phyloP scores from a whole-genome alignment of 2,113 vertebrate species.

The Pseudopodoces humilis region DNA sequence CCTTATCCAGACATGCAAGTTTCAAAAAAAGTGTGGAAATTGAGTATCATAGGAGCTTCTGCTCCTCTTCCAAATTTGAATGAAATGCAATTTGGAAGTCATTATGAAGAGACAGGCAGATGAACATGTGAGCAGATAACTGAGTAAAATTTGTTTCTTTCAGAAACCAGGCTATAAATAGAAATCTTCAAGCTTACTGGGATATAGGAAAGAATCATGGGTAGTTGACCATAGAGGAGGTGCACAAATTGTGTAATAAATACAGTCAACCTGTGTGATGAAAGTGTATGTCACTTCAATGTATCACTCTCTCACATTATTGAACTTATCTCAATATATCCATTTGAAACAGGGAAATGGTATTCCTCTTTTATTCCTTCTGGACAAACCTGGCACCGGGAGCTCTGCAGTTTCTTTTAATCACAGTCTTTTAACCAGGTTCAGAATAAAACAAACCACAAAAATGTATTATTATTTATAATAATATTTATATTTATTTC shows the following conservation, averaged over 20 bases:
- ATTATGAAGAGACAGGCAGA: neutral
- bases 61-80: neutral
- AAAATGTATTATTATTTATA: neutral
- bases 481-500: too few species aligned
- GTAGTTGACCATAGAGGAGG: neutral
- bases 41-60: neutral
- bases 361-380: slow-evolving; percentile 15
- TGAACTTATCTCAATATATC: slow-evolving; percentile 28
- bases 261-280: neutral
- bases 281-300: neutral
- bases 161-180: neutral
- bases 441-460: slow-evolving; percentile 5
- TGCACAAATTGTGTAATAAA: neutral
- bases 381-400: slow-evolving; percentile 26
- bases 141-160: neutral
- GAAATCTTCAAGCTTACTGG: neutral
- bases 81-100: neutral
- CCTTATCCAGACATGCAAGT: neutral
- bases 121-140: neutral
- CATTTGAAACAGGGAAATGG: slow-evolving; percentile 1
- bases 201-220: neutral
- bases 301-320: slow-evolving; percentile 12
- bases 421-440: neutral
- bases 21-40: neutral
- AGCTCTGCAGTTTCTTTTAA: slow-evolving; percentile 16